These are phyloP conservation scores for Holothuria scabra DNA, from an alignment of 53 echinoderm and acorn worm genomes.

Conservation along the genomic window DNA sequence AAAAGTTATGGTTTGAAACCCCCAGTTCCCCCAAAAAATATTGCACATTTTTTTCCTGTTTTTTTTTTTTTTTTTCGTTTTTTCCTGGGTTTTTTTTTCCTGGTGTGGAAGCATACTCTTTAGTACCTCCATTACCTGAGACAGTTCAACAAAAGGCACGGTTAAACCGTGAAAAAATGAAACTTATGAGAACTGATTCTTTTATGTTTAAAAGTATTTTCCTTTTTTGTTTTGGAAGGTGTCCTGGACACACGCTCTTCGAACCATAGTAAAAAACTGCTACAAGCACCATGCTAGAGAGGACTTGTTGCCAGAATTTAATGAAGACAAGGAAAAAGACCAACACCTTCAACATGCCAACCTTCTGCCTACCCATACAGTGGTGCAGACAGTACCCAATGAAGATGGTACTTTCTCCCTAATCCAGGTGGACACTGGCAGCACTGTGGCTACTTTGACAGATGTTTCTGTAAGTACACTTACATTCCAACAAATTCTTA, in stretches of 20 bases:
- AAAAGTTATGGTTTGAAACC: too few species aligned
- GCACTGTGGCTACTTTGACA: slow-evolving; percentile 87
- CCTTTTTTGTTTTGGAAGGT: slow-evolving; percentile 54
- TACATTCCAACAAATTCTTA: not conserved
- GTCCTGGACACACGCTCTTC: slow-evolving; percentile 96
- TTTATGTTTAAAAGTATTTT: not conserved
- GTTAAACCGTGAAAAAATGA: not conserved
- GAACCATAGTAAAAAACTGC: slow-evolving; percentile 98
- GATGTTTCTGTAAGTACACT: slow-evolving; percentile 80
- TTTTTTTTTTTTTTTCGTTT: too few species aligned
- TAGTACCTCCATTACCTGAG: too few species aligned
- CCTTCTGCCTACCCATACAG: slow-evolving; percentile 88
- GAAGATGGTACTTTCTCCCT: slow-evolving; percentile 95
- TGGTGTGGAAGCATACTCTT: too few species aligned
- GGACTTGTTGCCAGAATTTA: slow-evolving; percentile 84
- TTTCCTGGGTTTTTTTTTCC: too few species aligned
- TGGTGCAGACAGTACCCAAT: slow-evolving; percentile 95
- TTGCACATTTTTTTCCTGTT: too few species aligned
- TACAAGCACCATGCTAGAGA: slow-evolving; percentile 98
- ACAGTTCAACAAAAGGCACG: not conserved
- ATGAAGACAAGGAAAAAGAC: slow-evolving; percentile 86
- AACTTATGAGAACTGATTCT: too few species aligned
- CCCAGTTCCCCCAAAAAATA: too few species aligned
- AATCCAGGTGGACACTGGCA: slow-evolving; percentile 94
- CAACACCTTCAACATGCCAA: slow-evolving; percentile 73